These are phyloP conservation scores for Argyrosomus japonicus DNA, from an alignment of 2,113 vertebrate genomes.

Conservation along the genomic window DNA sequence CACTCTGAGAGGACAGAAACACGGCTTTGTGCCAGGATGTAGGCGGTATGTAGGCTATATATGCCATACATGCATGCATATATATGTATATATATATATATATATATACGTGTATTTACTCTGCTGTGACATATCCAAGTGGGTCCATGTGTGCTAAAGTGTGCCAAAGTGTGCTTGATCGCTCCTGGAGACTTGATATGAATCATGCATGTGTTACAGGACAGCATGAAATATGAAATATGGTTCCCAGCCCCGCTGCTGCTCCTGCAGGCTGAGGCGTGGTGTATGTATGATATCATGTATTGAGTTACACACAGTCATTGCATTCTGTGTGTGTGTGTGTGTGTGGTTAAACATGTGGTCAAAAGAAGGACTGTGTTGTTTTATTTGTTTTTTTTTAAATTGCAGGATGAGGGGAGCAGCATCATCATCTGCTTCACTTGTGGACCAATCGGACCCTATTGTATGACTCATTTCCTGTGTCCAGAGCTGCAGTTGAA, in stretches of 20 bases:
- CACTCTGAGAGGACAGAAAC: not conserved
- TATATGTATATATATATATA: too few species aligned
- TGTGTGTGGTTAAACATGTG: not conserved
- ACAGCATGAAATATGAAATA: conserved; percentile 20
- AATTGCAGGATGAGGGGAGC: conserved; percentile 13
- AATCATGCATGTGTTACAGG: conserved; percentile 34
- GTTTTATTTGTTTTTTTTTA: not conserved
- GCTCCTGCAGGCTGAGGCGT: conserved; percentile 1
- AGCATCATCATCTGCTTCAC: not conserved
- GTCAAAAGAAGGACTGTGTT: not conserved
- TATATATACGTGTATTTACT: too few species aligned
- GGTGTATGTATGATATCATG: not conserved
- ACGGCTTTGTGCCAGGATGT: conserved; percentile 2
- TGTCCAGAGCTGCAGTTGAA: not conserved
- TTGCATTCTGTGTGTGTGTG: not conserved
- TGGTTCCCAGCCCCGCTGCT: conserved; percentile 2
- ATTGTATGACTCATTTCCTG: not conserved
- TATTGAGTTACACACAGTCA: not conserved
- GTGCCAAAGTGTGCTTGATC: too few species aligned
- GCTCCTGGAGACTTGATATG: not conserved
- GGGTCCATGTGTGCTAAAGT: too few species aligned
- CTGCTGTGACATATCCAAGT: too few species aligned
- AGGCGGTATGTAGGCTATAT: not conserved
- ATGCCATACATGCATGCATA: too few species aligned
- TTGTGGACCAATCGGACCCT: not conserved